Base-by-base conservation (phyloP, 2,113 vertebrate genomes). In the Onychostoma macrolepis region DNA sequence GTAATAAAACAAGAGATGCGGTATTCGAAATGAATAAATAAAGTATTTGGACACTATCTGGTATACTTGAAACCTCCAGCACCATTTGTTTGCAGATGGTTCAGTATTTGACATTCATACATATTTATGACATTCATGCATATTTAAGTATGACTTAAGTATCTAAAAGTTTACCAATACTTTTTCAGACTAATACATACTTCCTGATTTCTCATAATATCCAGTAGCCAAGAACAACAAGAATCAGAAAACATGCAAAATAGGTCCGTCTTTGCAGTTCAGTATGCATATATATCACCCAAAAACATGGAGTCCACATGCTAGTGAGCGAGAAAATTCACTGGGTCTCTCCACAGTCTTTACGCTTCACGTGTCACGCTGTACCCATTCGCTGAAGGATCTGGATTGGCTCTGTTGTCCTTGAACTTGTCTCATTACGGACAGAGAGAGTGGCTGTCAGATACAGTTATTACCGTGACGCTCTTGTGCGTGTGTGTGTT, bases 371-470 rank as follows among this genome's bases (percentile, higher is more conserved):
- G 67, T 80, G 36, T 67, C 86, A 69, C 6, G 63, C 36, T 84
- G 72, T 67, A 61, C 69, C 45, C 56, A 33, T 85, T 85, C 45
- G 41, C 72, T 28, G 77, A 21, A 33, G 24, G n/a, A 56, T 89
- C 88, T 89, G 87, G 80, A 90, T 91, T 30, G 88, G 88, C 67
- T 45, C 28, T 81, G 80, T 75, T 84, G 87, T 88, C 87, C 89
- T 90, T 88, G 88, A 89, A 89, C 91, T 84, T 78, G 77, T 88
- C 78, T 90, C 48, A 86, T 92, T 91, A 91, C 84, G 36, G 84
- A 86, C 86, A 43, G 58, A 63, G 74, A 71, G 89, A 90, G 82
- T 86, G 87, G 88, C 74, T 83, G 61, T 80, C 80, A 84, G 76
- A 82, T 79, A 88, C 88, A 78, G 48, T 85, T 80, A 87, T 88